A percentile compares a stretch with the other conserved stretches of the same genome.
phyloP scores from a whole-genome alignment of 64 coral and sea anemone genomes.

The Montipora cactus region DNA sequence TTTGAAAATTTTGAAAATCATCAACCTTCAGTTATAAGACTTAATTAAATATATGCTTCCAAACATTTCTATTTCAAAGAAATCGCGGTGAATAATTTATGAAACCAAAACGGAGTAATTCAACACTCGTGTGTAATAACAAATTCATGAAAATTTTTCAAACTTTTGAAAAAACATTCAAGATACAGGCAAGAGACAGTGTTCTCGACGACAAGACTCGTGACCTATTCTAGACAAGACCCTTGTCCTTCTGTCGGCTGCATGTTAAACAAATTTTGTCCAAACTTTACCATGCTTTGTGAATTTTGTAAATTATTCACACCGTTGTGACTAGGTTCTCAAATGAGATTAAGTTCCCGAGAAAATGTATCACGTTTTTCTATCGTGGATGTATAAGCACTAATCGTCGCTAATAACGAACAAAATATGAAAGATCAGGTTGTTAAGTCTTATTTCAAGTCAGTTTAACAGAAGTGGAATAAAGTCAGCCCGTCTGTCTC shows the following conservation, averaged over 20 bases:
- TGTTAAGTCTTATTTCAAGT: neutral
- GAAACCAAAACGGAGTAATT: neutral
- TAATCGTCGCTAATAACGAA: neutral
- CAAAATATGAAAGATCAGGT: neutral
- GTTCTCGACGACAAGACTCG: too few relatives aligned
- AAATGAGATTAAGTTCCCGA: neutral
- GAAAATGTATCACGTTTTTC: neutral
- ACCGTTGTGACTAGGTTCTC: neutral
- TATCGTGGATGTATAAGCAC: neutral
- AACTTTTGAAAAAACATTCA: too few relatives aligned
- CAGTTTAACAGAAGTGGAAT: neutral
- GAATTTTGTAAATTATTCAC: slow-evolving; percentile 33
- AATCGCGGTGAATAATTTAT: slow-evolving; percentile 30
- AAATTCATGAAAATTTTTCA: neutral
- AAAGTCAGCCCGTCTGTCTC: neutral
- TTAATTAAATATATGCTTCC: too few relatives aligned
- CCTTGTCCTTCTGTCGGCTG: neutral
- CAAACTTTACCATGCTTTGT: neutral
- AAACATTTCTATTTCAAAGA: neutral
- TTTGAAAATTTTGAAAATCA: too few relatives aligned
- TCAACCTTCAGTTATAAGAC: too few relatives aligned
- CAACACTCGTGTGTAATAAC: neutral
- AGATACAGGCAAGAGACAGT: too few relatives aligned
- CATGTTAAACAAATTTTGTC: slow-evolving; percentile 15
- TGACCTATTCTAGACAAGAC: too few relatives aligned